Base-by-base conservation (phyloP, 2,113 vertebrate species). In the Engystomops pustulosus region DNA sequence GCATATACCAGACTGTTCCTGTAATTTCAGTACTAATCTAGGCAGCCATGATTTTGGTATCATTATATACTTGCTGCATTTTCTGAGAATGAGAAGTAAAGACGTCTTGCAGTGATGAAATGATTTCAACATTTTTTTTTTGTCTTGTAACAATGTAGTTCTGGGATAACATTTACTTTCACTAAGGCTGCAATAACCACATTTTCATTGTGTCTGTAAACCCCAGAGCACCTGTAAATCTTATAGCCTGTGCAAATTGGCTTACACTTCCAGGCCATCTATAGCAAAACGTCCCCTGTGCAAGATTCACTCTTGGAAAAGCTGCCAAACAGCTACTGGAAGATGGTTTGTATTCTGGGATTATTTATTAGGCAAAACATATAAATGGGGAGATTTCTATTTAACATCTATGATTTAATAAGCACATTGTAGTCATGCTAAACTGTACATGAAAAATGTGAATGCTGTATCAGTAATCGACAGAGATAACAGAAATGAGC, bases 161-260 rank as follows among this genome's bases (percentile, higher is more conserved):
- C 41, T 27, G 36, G 58, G 77, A 79, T 65, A 62, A 79, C 77
- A 65, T 67, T 53, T 55, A 34, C 75, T 78, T 55, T 58, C 75
- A 78, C 51, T 78, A 81, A 81, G 79, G 14, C 47, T 51, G 60
- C 44, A 80, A 68, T 80, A 80, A 80, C 60, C 34, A 70, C 44
- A 81, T 81, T 71, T 81, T 70, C 47, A 53, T 32, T 81, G 67
- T 41, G 45, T 81, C 65, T 81, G 25, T 55, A 81, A 81, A 81
- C 49, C 67, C 65, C 67, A 81, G 17, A 51, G 65, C 32, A 23
- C 65, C 65, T 81, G 79, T 55, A 81, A 81, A 71, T 70, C 47
- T 41, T 71, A 81, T 71, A 81, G 32, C 65, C 65, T 71, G 65
- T 81, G 79, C 67, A 81, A 81, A 81, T 81, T 81, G 60, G 79